Base-by-base conservation (phyloP, 2,113 vertebrate genomes). In the Chinchilla lanigera region DNA sequence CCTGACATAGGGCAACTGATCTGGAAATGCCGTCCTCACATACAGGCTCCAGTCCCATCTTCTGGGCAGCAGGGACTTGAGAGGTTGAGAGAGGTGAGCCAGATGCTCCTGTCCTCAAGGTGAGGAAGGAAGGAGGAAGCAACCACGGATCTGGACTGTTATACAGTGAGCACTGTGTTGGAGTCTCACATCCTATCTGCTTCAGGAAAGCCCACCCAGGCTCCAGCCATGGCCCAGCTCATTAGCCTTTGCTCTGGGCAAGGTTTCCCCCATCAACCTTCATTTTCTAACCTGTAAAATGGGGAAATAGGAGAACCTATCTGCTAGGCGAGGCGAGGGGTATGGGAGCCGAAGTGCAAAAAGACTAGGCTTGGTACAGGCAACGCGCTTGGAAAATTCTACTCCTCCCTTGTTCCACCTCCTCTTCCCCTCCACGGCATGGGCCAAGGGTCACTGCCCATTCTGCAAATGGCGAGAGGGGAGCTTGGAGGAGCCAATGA, bases 111-210 rank as follows among this genome's bases (percentile, higher is more conserved):
- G 69, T 65, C 67, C 56, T 65, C 65, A 10, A 2, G 0, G n/a
- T 44, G 2, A 73, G n/a, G 28, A 41, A 35, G 9, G 28, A 75
- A 77, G 47, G n/a, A 58, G n/a, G 26, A 41, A 13, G n/a, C 11
- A 4, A 38, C 24, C 22, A 6, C 2, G 5, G 2, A 5, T 20
- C n/a, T 4, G 38, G 26, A 33, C 86, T 38, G 7, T 28, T 1
- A 56, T 0, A 17, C 41, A n/a, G 16, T 12, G 20, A 65, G 12
- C 35, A 22, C 17, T 11, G 41, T 71, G 73, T 63, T 69, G 35
- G 1, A 52, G 30, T 50, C 61, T 47, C 73, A 50, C 50, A 63
- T 60, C 52, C 19, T 17, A 6, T 38, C 7, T 9, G 10, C 26
- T 14, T 30, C 16, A 17, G 13, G 3, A 69, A 80, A 0, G 19